These are phyloP conservation scores for Temnothorax longispinosus DNA, from an alignment of 1,140 invertebrate species.

Conservation along the genomic window DNA sequence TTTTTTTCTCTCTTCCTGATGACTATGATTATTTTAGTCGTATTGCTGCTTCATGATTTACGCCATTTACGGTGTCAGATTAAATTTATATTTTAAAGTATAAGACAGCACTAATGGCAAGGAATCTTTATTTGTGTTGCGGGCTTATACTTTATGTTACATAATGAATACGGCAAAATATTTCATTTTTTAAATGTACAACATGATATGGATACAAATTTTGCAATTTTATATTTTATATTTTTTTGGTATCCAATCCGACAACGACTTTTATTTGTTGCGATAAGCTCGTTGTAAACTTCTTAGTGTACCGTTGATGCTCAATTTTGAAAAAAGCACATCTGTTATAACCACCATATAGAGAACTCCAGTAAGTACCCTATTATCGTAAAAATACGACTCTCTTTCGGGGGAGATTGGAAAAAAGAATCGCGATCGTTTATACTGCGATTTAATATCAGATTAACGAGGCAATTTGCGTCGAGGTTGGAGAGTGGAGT, in stretches of 20 bases:
- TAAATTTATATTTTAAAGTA: background rate
- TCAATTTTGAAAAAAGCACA: conserved; percentile 13
- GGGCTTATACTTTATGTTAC: background rate
- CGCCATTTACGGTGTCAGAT: conserved; percentile 15
- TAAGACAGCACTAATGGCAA: background rate
- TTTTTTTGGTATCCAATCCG: background rate
- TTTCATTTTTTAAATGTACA: background rate
- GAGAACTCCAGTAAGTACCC: conserved; percentile 43
- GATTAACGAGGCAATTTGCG: conserved; percentile 76
- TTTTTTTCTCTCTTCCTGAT: background rate
- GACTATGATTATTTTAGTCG: background rate
- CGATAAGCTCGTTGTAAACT: background rate
- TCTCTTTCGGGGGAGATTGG: background rate
- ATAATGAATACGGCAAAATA: background rate
- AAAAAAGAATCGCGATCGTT: conserved; percentile 64
- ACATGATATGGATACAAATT: background rate
- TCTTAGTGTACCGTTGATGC: background rate
- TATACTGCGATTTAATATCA: conserved; percentile 74
- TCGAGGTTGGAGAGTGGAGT: conserved; percentile 64
- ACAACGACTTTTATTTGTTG: conserved; percentile 13
- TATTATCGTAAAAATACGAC: conserved; percentile 69
- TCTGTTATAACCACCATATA: conserved; percentile 52
- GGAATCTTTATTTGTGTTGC: background rate
- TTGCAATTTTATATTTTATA: background rate
- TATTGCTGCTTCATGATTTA: background rate